Evolutionary conservation across 2,888 invertebrate species (phyloP).

Genomic region (Endomychus coccineus): DNA sequence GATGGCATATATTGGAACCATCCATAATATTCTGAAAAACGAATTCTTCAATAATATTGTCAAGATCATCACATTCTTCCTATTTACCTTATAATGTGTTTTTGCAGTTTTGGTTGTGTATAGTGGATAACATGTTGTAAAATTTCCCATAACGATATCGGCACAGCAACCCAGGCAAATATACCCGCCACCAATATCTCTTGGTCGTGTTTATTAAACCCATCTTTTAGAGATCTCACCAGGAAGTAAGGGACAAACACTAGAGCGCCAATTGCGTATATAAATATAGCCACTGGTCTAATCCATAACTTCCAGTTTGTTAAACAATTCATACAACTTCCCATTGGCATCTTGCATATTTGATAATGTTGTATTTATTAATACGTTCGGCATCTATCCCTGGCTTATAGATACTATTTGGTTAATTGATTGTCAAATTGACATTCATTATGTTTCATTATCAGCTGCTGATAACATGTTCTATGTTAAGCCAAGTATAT

Average conservation of each 20-base stretch:
- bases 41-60: constrained; percentile 2
- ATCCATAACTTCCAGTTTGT: constrained; percentile 83
- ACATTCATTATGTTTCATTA: too few relatives aligned
- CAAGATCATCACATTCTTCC: background rate
- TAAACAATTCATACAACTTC: constrained; percentile 35
- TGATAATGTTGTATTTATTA: too few relatives aligned
- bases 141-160: constrained; percentile 92
- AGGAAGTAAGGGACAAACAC: constrained; percentile 79
- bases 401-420: too few relatives aligned
- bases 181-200: constrained; percentile 79
- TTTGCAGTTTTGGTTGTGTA: constrained; percentile 84
- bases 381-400: too few relatives aligned
- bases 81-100: constrained; percentile 76
- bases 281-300: constrained; percentile 69
- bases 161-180: constrained; percentile 86
- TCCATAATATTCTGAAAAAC: constrained; percentile 81
- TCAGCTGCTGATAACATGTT: too few relatives aligned
- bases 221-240: constrained; percentile 71
- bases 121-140: constrained; percentile 90
- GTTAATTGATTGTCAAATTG: too few relatives aligned
- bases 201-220: constrained; percentile 70
- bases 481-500: too few relatives aligned
- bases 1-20: constrained; percentile 94
- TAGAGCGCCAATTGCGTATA: constrained; percentile 74
- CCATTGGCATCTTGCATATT: constrained; percentile 37